A percentile compares a stretch with the other conserved stretches of the same genome.
phyloP scores from a whole-genome alignment of 2,113 vertebrate species.

The Gallinago media region DNA sequence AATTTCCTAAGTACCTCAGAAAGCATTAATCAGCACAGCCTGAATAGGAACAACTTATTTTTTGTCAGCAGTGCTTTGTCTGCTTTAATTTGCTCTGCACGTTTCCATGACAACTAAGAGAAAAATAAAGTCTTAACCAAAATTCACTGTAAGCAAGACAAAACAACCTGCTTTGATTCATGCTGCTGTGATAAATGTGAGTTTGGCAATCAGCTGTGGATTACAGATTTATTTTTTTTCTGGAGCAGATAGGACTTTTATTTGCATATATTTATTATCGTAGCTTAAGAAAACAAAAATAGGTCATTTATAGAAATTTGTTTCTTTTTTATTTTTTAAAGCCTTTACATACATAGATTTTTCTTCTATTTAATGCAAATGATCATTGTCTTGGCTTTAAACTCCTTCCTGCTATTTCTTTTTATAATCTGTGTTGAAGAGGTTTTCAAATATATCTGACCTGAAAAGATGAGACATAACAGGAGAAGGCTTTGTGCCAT shows the following conservation, averaged over 20 bases:
- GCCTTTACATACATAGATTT: not conserved
- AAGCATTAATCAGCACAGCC: conserved; percentile 16
- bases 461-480: not conserved
- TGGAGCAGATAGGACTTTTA: not conserved
- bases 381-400: not conserved
- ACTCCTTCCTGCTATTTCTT: not conserved
- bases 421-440: not conserved
- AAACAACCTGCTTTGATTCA: conserved; percentile 31
- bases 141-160: conserved; percentile 23
- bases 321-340: not conserved
- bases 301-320: not conserved
- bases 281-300: not conserved
- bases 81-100: conserved; percentile 9
- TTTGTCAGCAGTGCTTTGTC: conserved; percentile 16
- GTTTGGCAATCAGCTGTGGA: conserved; percentile 1
- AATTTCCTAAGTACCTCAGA: not conserved
- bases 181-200: conserved; percentile 11
- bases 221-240: not conserved
- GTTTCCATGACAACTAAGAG: conserved; percentile 50
- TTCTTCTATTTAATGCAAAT: not conserved
- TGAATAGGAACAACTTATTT: not conserved
- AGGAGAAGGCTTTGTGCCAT: not conserved
- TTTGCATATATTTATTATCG: not conserved
- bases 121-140: conserved; percentile 40
- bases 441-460: not conserved